A percentile compares a stretch with the other conserved stretches of the same genome.
These are phyloP conservation scores for Aphidoletes aphidimyza DNA, from an alignment of 2,888 invertebrate genomes.

Conservation along the genomic window DNA sequence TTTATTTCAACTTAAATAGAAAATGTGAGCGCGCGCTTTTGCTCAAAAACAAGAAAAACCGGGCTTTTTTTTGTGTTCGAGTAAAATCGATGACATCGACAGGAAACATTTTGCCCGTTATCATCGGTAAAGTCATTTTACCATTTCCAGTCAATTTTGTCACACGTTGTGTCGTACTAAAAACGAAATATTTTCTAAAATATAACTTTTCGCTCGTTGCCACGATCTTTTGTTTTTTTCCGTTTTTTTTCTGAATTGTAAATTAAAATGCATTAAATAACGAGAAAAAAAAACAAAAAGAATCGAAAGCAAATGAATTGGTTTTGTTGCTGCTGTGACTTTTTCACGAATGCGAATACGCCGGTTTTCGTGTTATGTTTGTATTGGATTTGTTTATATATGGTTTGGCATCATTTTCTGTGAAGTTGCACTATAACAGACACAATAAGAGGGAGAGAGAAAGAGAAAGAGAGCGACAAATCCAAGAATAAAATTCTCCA, in stretches of 20 bases:
- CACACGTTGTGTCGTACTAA: no score
- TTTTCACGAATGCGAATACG: slow-evolving; percentile 5
- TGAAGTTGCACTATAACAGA: neutral
- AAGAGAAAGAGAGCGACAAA: neutral
- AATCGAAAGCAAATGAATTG: slow-evolving; percentile 20
- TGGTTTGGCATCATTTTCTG: slow-evolving; percentile 6
- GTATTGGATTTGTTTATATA: neutral
- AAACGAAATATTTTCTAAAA: neutral
- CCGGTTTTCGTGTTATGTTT: neutral
- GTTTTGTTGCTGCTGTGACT: neutral
- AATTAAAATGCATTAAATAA: neutral
- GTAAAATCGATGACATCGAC: slow-evolving; percentile 2
- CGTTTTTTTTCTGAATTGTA: slow-evolving; percentile 9
- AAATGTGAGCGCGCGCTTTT: slow-evolving; percentile 23
- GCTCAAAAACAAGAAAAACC: neutral
- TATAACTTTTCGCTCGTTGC: slow-evolving; percentile 22
- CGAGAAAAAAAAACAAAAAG: neutral
- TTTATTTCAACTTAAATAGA: neutral
- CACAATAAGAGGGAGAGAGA: neutral
- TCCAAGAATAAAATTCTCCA: neutral
- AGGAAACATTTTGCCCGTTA: slow-evolving; percentile 31
- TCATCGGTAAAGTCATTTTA: neutral
- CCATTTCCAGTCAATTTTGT: neutral
- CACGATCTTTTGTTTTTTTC: slow-evolving; percentile 47
- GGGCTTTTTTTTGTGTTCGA: neutral